These are phyloP conservation scores for Hypercompe scribonia DNA, from an alignment of 2,888 invertebrate species.

Conservation along the genomic window DNA sequence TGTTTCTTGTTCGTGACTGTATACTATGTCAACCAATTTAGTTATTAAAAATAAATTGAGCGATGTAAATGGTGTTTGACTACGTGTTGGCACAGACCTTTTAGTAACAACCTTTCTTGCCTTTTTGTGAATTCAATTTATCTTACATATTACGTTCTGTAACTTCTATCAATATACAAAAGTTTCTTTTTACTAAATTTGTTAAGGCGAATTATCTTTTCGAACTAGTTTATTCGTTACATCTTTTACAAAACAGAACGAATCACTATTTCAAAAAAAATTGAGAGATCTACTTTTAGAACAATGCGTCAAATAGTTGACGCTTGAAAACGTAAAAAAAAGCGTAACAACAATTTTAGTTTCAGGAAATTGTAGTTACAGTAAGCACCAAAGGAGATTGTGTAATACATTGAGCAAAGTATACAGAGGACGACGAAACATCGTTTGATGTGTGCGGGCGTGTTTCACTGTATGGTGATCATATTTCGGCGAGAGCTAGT, in stretches of 20 bases:
- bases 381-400: constrained; percentile 53
- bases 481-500: constrained; percentile 63
- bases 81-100: neutral
- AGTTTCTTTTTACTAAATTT: no score
- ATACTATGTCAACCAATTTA: neutral
- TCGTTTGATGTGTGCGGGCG: constrained; percentile 51
- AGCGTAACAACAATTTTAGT: neutral
- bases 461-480: constrained; percentile 50
- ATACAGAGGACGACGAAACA: constrained; percentile 50
- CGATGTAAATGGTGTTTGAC: no score
- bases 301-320: neutral
- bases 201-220: no score
- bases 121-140: no score
- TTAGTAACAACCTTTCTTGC: no score
- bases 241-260: no score
- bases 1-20: neutral
- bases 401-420: constrained; percentile 51
- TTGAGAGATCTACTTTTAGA: no score
- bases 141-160: no score
- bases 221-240: no score
- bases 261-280: no score
- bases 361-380: neutral
- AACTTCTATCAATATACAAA: no score
- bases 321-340: neutral
- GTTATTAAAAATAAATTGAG: neutral